Base-by-base conservation (phyloP, 1,140 invertebrate species). In the Plodia interpunctella region DNA sequence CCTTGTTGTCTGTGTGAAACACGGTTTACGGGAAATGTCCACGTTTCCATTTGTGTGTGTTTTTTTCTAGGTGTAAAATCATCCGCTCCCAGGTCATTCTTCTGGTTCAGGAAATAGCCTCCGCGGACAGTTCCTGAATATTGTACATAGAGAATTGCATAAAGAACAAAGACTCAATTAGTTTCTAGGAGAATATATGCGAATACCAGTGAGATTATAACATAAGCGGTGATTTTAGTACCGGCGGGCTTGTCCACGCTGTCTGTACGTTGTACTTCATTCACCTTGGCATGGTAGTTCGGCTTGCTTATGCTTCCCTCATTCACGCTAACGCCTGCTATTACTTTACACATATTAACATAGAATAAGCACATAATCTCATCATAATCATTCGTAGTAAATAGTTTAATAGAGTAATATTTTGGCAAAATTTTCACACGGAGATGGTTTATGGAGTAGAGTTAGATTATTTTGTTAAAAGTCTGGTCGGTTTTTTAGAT, bases 131-230 rank as follows among this genome's bases (percentile, higher is more conserved):
- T 81, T 88, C 82, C 87, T 86, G 84, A 84, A 80, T 64, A 65
- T 81, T 88, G 84, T 88, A 87, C 60, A 87, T 88, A 88, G 68
- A 85, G 21, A 65, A 78, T 77, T 75, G 70, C 71, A 80, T 87
- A 87, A 79, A 86, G 80, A 87, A 84, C 77, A 89, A 89, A 89
- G 84, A 89, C 87, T 89, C 83, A 89, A 84, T 87, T 89, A 88
- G 80, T 82, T 76, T 75, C 64, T 84, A 84, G 74, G 70, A 74
- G 76, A 86, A 77, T 65, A 79, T 78, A 80, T 71, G 72, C 70
- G 74, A 82, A 81, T 86, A 87, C 87, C 87, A 87, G 87, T 85
- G 87, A 89, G 87, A 89, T 87, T 89, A 89, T 80, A 83, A 81
- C 63, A 77, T 80, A 79, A 87, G 87, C 84, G 82, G 84, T 88